Evolutionary conservation across 1,140 invertebrate species (phyloP).

Genomic region (Aphidius ervi): DNA sequence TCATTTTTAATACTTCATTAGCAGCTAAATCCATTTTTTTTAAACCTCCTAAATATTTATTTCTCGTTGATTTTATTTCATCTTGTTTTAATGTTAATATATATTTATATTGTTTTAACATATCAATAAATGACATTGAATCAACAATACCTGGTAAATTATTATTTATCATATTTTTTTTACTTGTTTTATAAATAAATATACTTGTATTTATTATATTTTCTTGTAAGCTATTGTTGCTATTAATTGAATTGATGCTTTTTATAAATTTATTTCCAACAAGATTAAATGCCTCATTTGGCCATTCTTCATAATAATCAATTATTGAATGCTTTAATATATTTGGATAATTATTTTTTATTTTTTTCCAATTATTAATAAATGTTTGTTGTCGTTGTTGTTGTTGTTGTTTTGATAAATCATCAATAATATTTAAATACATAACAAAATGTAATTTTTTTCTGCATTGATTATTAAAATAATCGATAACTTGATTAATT

Average conservation of each 20-base stretch:
- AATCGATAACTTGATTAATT: slow-evolving; percentile 57
- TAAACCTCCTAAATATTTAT: slow-evolving; percentile 58
- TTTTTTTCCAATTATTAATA: slow-evolving; percentile 44
- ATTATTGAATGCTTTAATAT: slow-evolving; percentile 70
- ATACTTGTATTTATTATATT: slow-evolving; percentile 11
- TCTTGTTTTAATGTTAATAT: slow-evolving; percentile 56
- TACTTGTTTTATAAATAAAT: not conserved
- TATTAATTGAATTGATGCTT: slow-evolving; percentile 38
- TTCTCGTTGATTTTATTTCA: slow-evolving; percentile 55
- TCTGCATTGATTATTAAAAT: slow-evolving; percentile 60
- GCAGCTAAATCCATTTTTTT: slow-evolving; percentile 65
- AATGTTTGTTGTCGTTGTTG: slow-evolving; percentile 21
- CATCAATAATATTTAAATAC: slow-evolving; percentile 53
- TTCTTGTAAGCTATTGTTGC: slow-evolving; percentile 40
- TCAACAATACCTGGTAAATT: slow-evolving; percentile 58
- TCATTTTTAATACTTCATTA: slow-evolving; percentile 62
- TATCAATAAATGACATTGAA: slow-evolving; percentile 56
- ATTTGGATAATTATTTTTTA: slow-evolving; percentile 55
- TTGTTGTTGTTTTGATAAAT: slow-evolving; percentile 39
- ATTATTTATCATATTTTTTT: slow-evolving; percentile 40
- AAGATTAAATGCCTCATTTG: slow-evolving; percentile 64
- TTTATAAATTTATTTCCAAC: slow-evolving; percentile 63
- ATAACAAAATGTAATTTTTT: slow-evolving; percentile 66
- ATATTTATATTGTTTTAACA: slow-evolving; percentile 56
- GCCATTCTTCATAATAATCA: slow-evolving; percentile 72